A percentile compares a stretch with the other conserved stretches of the same genome.
Conservation (phyloP, 2,113 vertebrate genomes). For the Chaetorhynchus papuensis region DNA sequence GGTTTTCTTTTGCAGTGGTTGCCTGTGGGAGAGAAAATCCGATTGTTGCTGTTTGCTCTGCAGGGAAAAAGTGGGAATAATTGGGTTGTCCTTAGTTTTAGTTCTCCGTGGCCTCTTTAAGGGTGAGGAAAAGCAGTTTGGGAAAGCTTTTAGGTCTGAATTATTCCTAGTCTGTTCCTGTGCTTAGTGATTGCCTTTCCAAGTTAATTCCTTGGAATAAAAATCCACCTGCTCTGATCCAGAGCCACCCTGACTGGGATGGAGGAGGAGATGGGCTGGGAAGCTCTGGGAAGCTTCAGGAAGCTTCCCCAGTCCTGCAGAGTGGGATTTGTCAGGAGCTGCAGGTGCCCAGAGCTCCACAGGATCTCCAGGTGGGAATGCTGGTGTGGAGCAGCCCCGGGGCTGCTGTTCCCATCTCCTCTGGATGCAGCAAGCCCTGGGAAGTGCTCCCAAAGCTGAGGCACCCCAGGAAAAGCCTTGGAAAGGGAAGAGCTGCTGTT, state of each 20-base stretch:
- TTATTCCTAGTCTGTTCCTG: not conserved
- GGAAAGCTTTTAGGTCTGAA: not conserved
- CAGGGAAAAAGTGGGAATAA: not conserved
- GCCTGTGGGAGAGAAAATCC: not conserved
- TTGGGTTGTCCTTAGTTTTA: not conserved
- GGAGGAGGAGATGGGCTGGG: not conserved
- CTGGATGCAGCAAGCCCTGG: not conserved
- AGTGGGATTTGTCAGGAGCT: not conserved
- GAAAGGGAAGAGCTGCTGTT: not conserved
- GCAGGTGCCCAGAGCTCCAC: not conserved
- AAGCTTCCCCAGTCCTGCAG: not conserved
- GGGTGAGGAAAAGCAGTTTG: not conserved
- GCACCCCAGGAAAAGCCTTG: not conserved
- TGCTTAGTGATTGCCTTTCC: not conserved
- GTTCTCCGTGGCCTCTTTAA: not conserved
- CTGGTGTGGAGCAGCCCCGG: accelerated
- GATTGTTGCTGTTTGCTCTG: not conserved
- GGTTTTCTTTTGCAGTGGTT: not conserved
- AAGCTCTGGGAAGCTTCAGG: not conserved
- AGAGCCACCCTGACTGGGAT: not conserved
- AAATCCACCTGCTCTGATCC: not conserved
- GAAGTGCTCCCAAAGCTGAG: not conserved
- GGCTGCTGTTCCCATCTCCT: accelerated
- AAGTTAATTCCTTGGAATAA: not conserved
- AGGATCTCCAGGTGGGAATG: not conserved